Evolutionary conservation across 1,140 invertebrate species (phyloP).

Genomic region (Brachionus manjavacas): DNA sequence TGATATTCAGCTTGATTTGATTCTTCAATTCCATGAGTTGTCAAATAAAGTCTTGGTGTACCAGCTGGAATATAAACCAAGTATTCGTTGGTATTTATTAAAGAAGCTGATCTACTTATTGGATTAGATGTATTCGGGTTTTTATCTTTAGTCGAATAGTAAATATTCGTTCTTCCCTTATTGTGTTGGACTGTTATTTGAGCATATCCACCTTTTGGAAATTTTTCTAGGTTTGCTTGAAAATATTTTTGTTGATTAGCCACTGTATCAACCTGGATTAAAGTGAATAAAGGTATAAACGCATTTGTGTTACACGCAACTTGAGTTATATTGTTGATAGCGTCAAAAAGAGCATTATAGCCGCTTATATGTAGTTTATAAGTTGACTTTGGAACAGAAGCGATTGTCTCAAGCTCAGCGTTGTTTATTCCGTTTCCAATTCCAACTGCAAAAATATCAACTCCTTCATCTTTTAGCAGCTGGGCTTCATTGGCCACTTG

Average conservation of each 20-base stretch:
- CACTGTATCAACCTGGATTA: neutral
- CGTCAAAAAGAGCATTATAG: neutral
- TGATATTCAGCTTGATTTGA: neutral
- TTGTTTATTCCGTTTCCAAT: neutral
- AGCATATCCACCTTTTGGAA: neutral
- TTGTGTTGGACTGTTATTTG: neutral
- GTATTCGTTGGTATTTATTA: neutral
- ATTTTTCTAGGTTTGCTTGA: neutral
- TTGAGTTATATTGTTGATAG: neutral
- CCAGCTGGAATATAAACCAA: neutral
- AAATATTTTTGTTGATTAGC: neutral
- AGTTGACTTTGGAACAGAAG: neutral
- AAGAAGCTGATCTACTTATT: neutral
- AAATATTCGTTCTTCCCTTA: neutral
- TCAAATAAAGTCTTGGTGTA: neutral
- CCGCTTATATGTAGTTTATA: neutral
- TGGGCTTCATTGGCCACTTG: neutral
- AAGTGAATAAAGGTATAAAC: neutral
- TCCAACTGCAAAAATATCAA: neutral
- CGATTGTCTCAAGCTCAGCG: neutral
- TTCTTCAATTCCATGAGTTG: neutral
- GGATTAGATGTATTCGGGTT: neutral
- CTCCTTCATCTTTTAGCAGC: neutral
- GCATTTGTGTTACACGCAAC: neutral
- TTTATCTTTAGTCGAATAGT: neutral